A percentile compares a stretch with the other conserved stretches of the same genome.
Conservation (phyloP, 2,888 invertebrate genomes). For the Molorchus minor region DNA sequence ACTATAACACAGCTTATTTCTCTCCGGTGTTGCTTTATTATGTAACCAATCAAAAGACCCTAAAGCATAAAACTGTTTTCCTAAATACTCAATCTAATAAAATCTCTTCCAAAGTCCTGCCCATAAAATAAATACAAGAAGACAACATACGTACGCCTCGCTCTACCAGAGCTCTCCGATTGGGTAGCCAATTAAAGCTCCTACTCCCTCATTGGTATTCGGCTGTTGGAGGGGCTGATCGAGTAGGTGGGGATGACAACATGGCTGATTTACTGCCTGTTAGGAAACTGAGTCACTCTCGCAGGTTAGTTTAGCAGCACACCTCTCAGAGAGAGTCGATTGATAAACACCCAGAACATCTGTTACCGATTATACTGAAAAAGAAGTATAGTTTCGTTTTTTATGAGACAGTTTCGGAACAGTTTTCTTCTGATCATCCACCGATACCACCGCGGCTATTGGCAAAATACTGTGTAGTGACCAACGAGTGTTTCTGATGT, state of each 20-base stretch:
- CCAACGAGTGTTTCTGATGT: neutral
- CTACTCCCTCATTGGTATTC: constrained; percentile 51
- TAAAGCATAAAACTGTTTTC: constrained; percentile 61
- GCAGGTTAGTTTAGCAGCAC: constrained; percentile 58
- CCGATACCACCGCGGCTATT: too few species aligned
- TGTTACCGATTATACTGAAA: constrained; percentile 35
- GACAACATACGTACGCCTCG: constrained; percentile 56
- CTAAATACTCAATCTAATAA: constrained; percentile 63
- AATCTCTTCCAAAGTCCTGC: constrained; percentile 60
- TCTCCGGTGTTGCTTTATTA: constrained; percentile 50
- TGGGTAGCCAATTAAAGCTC: constrained; percentile 56
- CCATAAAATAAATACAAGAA: constrained; percentile 61
- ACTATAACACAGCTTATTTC: constrained; percentile 50
- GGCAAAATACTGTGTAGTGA: constrained; percentile 3
- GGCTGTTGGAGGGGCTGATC: constrained; percentile 44
- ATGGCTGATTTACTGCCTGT: constrained; percentile 63
- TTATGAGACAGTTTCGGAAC: neutral
- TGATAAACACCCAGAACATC: constrained; percentile 36
- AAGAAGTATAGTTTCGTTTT: neutral
- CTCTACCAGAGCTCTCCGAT: constrained; percentile 44
- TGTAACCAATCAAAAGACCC: constrained; percentile 58
- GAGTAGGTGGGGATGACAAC: constrained; percentile 56
- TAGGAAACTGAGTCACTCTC: constrained; percentile 44
- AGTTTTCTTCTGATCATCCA: neutral
- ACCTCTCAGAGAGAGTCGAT: constrained; percentile 51